Percentiles rank a stretch among this genome's conserved stretches.
phyloP scores from a whole-genome alignment of 1,140 invertebrate genomes.

The Polypedilum pembai region DNA sequence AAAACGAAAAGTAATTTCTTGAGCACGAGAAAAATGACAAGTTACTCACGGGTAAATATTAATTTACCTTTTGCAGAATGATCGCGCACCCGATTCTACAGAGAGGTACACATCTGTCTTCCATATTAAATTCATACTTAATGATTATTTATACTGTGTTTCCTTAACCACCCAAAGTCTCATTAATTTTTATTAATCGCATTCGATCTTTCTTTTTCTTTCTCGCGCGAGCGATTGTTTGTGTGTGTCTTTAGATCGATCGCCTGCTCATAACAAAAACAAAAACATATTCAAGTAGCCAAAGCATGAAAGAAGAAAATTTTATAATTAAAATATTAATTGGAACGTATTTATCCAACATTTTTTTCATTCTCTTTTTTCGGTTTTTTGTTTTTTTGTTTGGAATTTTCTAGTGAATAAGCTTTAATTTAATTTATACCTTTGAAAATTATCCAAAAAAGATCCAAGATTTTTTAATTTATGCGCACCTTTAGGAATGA shows the following conservation, averaged over 20 bases:
- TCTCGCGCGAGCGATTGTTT: neutral
- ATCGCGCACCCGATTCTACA: neutral
- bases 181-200: slow-evolving; percentile 22
- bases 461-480: slow-evolving; percentile 1
- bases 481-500: slow-evolving; percentile 6
- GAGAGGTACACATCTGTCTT: neutral
- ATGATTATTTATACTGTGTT: slow-evolving; percentile 23
- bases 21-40: neutral
- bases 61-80: neutral
- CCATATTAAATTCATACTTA: neutral
- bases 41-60: neutral
- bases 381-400: neutral
- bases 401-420: neutral
- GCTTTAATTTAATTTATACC: neutral
- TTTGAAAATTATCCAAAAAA: neutral
- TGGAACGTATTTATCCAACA: slow-evolving; percentile 15
- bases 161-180: slow-evolving; percentile 10
- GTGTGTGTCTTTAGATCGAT: neutral
- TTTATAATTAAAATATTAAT: slow-evolving; percentile 27
- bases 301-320: neutral
- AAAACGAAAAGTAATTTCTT: too few species aligned
- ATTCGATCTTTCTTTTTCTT: slow-evolving; percentile 4
- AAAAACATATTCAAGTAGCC: neutral
- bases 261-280: too few species aligned
- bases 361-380: neutral